These are phyloP conservation scores for Marasmarcha lunaedactyla DNA, from an alignment of 2,888 invertebrate species.

Conservation along the genomic window DNA sequence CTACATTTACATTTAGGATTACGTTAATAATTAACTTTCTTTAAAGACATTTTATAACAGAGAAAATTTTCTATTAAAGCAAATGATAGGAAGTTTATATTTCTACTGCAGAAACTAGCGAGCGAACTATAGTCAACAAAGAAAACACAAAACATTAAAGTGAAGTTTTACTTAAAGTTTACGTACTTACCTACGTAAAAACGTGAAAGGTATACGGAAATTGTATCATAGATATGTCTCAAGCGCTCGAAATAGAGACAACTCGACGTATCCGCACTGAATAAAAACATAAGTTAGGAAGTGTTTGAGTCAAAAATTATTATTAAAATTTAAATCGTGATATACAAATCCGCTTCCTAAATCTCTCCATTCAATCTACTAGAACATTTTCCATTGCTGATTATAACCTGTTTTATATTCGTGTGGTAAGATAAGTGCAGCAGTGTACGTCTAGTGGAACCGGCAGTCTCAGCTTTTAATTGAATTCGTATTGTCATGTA, in stretches of 20 bases:
- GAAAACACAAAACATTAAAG: too few relatives aligned
- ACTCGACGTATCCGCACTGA: not conserved
- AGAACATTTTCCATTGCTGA: conserved; percentile 30
- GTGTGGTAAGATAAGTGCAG: conserved; percentile 4
- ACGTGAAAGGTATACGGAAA: not conserved
- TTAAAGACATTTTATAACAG: too few relatives aligned
- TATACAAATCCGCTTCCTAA: conserved; percentile 52
- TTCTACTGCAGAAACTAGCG: too few relatives aligned
- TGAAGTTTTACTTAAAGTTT: too few relatives aligned
- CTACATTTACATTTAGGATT: too few relatives aligned
- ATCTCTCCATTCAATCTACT: conserved; percentile 20
- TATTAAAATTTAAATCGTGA: conserved; percentile 30
- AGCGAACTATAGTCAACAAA: too few relatives aligned
- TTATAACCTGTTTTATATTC: conserved; percentile 15
- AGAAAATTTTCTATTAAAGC: too few relatives aligned
- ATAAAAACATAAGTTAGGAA: conserved; percentile 45
- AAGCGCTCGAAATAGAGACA: not conserved
- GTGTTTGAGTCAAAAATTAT: conserved; percentile 28
- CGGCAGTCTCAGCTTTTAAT: not conserved
- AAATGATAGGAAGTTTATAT: too few relatives aligned
- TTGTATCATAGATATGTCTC: not conserved
- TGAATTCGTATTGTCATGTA: conserved; percentile 21
- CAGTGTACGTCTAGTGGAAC: conserved; percentile 3
- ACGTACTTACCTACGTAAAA: too few relatives aligned
- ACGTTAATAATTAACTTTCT: too few relatives aligned